Conservation (phyloP, 1,140 invertebrate species). For the Spodoptera litura region DNA sequence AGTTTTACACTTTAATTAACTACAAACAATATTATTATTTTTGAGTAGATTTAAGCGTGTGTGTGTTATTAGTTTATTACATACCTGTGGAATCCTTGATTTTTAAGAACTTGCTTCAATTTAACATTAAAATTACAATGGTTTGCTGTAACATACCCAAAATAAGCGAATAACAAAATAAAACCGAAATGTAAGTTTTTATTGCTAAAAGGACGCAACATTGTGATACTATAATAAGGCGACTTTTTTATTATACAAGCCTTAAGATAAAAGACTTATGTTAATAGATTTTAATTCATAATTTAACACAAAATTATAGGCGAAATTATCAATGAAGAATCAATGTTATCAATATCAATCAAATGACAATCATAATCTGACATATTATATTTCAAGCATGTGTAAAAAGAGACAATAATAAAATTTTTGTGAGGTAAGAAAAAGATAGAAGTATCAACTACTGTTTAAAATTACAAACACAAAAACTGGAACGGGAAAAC, state of each 20-base stretch:
- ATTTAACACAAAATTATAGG: not conserved
- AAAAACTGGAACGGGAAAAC: not conserved
- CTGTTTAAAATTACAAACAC: too few relatives aligned
- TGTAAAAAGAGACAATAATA: not conserved
- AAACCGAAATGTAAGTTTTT: not conserved
- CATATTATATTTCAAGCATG: not conserved
- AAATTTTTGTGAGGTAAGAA: not conserved
- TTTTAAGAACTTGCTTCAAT: constrained; percentile 65
- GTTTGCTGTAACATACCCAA: constrained; percentile 33
- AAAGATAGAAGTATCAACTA: not conserved
- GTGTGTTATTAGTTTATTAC: not conserved
- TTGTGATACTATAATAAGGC: not conserved
- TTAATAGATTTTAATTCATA: not conserved
- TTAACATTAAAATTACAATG: constrained; percentile 69
- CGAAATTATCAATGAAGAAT: not conserved
- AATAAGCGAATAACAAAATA: not conserved
- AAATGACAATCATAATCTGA: not conserved
- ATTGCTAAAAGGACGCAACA: not conserved
- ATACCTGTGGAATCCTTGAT: constrained; percentile 77
- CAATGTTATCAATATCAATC: not conserved
- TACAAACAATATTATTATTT: too few relatives aligned
- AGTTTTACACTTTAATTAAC: too few relatives aligned
- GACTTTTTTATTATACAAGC: not conserved
- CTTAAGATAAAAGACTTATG: not conserved
- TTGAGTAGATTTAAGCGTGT: too few relatives aligned